Base-by-base conservation (phyloP, 1,140 invertebrate species). In the Drosophila micromelanica region DNA sequence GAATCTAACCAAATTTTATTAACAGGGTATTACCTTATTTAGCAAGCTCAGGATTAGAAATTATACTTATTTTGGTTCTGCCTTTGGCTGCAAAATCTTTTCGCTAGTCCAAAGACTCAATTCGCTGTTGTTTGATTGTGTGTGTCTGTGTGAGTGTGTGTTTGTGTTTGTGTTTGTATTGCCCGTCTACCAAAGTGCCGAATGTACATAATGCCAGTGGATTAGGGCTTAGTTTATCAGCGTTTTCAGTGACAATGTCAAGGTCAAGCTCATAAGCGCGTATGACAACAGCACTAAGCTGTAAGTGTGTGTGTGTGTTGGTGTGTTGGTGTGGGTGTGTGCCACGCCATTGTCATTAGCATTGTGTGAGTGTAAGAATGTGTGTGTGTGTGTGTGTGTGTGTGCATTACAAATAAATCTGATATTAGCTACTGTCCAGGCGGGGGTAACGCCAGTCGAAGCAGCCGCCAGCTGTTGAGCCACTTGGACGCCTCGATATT, bases 121-220 rank as follows among this genome's bases (percentile, higher is more conserved):
- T 13, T 12, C 35, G 64, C 55, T 40, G 52, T 74, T 74, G 65
- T 74, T 70, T 62, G 51, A 67, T 40, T 60, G 49, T 62, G 20
- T 45, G 59, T 40, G 57, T 46, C 20, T 77, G 61, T 69, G 20
- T 20, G 20, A 1, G 20, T 20, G 20, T 20, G 20, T 23, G 20
- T 23, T 2, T 23, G 20, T 23, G 20, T 23, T 46, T 74, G 74
- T 57, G 69, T 64, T 72, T 77, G 69, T 76, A 62, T 71, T 82
- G 72, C 70, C 70, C 68, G 72, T 71, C 76, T 65, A 57, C 54
- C 54, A 76, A 78, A 78, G 76, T 78, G 72, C 55, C 76, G 74
- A 86, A 86, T 86, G 82, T 87, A 87, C 82, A 87, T 87, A 87
- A 87, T 81, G 84, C 82, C 76, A 87, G 72, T 87, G 82, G 82